Evolutionary conservation across 1,140 invertebrate genomes (phyloP).

Genomic region (Brevipalpus yothersi): DNA sequence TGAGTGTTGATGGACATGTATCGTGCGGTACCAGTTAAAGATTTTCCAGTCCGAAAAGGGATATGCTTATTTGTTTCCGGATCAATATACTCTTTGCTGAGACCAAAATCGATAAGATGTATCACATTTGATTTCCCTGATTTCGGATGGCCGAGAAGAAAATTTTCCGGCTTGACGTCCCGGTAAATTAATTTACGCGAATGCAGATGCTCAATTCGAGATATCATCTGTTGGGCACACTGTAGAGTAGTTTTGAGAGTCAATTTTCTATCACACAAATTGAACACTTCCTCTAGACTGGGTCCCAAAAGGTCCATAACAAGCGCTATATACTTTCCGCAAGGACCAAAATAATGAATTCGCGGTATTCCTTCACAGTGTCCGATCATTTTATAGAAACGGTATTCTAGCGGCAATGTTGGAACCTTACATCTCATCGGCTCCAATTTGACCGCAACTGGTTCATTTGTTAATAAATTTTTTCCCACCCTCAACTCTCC

Average conservation of each 20-base stretch:
- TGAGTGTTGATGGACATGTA: slow-evolving; percentile 35
- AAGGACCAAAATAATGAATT: slow-evolving; percentile 6
- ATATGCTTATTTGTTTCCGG: slow-evolving; percentile 33
- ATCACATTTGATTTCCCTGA: slow-evolving; percentile 96
- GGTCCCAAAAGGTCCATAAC: slow-evolving; percentile 16
- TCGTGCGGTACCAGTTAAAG: slow-evolving; percentile 32
- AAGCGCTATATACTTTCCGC: slow-evolving; percentile 4
- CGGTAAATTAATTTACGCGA: slow-evolving; percentile 15
- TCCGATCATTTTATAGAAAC: slow-evolving; percentile 6
- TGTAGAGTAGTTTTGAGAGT: slow-evolving; percentile 11
- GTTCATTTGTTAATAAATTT: background rate
- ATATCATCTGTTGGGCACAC: slow-evolving; percentile 10
- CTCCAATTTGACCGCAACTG: background rate
- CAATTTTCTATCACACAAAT: slow-evolving; percentile 13
- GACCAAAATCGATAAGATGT: slow-evolving; percentile 62
- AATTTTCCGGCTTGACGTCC: slow-evolving; percentile 18
- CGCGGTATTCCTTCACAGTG: slow-evolving; percentile 1
- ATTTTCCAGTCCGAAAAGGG: slow-evolving; percentile 34
- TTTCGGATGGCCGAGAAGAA: slow-evolving; percentile 14
- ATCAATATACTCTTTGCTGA: slow-evolving; percentile 37
- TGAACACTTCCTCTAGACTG: slow-evolving; percentile 12
- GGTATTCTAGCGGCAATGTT: slow-evolving; percentile 7
- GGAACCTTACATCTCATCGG: slow-evolving; percentile 1
- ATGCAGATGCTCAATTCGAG: slow-evolving; percentile 11
- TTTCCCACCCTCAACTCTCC: slow-evolving; percentile 1